Percentiles rank a stretch among this genome's conserved stretches.
Evolutionary conservation across 2,113 vertebrate genomes (phyloP).

Genomic region (Orthonyx spaldingii): DNA sequence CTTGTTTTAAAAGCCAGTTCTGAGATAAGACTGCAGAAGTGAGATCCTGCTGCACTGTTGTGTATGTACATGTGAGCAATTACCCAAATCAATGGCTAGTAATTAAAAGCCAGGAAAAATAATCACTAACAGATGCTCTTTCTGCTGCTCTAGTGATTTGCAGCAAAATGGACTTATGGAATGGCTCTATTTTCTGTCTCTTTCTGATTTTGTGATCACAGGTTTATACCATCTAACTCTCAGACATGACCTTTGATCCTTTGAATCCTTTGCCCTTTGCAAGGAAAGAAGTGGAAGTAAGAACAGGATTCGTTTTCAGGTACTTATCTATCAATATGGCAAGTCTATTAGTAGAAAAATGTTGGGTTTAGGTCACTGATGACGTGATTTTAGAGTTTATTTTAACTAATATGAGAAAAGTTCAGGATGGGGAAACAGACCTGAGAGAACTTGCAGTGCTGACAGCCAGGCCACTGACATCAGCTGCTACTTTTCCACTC

Average conservation of each 20-base stretch:
- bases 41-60: neutral
- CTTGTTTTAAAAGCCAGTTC: conserved; percentile 1
- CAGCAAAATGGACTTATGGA: neutral
- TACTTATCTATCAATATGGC: neutral
- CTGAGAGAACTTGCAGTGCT: neutral
- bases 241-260: neutral
- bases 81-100: neutral
- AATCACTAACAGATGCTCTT: neutral
- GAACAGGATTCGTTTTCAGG: neutral
- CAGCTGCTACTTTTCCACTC: neutral
- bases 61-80: neutral
- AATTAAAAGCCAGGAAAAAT: conserved; percentile 35
- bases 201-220: neutral
- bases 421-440: neutral
- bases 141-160: neutral
- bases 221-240: neutral
- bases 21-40: neutral
- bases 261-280: neutral
- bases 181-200: neutral
- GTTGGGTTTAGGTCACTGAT: neutral
- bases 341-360: neutral
- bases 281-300: neutral
- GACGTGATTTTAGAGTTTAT: neutral
- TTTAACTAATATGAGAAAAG: neutral
- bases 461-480: neutral